phyloP scores from a whole-genome alignment of 2,113 vertebrate species.

The Mesitornis unicolor region DNA sequence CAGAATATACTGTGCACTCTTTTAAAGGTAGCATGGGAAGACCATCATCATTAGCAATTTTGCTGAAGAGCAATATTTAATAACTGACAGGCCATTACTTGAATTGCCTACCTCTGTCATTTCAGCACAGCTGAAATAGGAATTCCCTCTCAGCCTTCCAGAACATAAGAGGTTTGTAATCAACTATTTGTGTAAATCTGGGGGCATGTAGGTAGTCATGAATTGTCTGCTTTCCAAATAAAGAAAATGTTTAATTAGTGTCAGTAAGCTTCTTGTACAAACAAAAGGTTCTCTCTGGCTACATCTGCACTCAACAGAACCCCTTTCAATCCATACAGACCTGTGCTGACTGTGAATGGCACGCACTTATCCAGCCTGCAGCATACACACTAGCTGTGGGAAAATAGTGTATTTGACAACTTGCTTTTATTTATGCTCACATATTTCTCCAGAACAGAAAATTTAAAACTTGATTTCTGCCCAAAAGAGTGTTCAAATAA shows the following conservation, averaged over 20 bases:
- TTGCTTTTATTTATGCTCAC: neutral
- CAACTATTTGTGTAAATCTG: neutral
- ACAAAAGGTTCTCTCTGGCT: neutral
- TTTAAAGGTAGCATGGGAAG: slow-evolving; percentile 21
- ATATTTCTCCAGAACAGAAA: neutral
- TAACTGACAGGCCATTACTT: slow-evolving; percentile 44
- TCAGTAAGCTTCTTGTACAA: neutral
- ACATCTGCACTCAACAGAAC: neutral
- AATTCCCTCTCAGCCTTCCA: neutral
- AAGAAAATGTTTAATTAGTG: slow-evolving; percentile 13
- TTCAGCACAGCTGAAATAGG: neutral
- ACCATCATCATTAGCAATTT: slow-evolving; percentile 44
- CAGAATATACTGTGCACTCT: slow-evolving; percentile 4
- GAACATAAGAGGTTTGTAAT: neutral
- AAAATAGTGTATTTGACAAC: neutral
- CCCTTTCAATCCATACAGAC: neutral
- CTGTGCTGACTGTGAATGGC: neutral
- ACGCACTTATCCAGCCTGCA: neutral
- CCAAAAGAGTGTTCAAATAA: neutral
- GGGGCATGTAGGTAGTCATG: neutral
- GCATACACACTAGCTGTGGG: neutral
- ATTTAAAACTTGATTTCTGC: neutral
- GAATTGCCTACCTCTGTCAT: slow-evolving; percentile 36
- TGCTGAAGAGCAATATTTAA: slow-evolving; percentile 49
- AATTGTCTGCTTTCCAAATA: neutral